These are phyloP conservation scores for Diprion similis DNA, from an alignment of 1,140 invertebrate genomes.

Conservation along the genomic window DNA sequence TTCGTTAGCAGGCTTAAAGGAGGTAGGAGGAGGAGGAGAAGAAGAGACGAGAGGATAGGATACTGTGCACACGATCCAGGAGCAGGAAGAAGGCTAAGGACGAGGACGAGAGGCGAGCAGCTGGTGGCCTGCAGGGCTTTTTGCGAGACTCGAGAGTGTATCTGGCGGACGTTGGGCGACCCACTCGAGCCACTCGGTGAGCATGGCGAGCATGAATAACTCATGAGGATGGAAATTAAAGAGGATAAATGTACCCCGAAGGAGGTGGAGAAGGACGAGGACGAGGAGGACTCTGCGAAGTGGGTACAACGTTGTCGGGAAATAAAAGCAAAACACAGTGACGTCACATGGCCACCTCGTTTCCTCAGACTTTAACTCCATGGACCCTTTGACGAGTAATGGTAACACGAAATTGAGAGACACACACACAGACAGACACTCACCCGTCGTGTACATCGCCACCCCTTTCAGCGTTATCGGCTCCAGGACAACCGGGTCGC, in stretches of 20 bases:
- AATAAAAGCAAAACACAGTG: too few relatives aligned
- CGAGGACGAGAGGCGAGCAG: not conserved
- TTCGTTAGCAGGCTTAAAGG: constrained; percentile 38
- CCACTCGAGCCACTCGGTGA: not conserved
- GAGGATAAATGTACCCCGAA: constrained; percentile 53
- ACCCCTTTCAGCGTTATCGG: constrained; percentile 81
- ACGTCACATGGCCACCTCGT: constrained; percentile 16
- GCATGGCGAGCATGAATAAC: constrained; percentile 45
- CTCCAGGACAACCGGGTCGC: constrained; percentile 80
- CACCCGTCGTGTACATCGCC: constrained; percentile 64
- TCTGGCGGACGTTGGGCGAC: too few relatives aligned
- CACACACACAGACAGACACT: constrained; percentile 34
- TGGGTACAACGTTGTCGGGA: too few relatives aligned
- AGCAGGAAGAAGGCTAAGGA: too few relatives aligned
- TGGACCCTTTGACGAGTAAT: constrained; percentile 13
- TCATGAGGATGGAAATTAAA: constrained; percentile 58
- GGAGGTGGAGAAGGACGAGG: constrained; percentile 40
- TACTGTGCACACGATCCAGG: too few relatives aligned
- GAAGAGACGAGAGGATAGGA: constrained; percentile 16
- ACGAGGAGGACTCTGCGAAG: too few relatives aligned
- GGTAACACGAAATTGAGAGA: not conserved
- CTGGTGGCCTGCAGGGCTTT: too few relatives aligned
- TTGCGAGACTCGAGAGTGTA: too few relatives aligned
- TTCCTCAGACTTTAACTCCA: constrained; percentile 56
- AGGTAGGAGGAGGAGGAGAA: not conserved